Percentiles rank a stretch among this genome's conserved stretches.
These are phyloP conservation scores for Copidosoma floridanum DNA, from an alignment of 1,140 invertebrate genomes.

Conservation along the genomic window DNA sequence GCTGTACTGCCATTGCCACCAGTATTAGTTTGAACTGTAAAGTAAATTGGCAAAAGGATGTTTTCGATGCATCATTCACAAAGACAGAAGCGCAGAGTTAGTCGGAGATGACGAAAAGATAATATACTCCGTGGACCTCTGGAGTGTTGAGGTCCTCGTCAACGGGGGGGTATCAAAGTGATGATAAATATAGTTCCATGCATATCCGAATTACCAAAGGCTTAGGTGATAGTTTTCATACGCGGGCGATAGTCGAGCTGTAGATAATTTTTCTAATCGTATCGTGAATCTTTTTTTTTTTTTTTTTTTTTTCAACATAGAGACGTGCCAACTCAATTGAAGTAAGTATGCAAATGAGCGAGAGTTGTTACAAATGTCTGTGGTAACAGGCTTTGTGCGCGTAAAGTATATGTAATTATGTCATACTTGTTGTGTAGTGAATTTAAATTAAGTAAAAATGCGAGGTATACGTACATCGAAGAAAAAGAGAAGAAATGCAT, in stretches of 20 bases:
- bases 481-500: constrained; percentile 2
- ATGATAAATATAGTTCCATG: constrained; percentile 54
- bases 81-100: no score
- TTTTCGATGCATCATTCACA: no score
- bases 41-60: no score
- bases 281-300: constrained; percentile 11
- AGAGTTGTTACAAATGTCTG: no score
- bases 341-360: no score
- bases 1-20: constrained; percentile 29
- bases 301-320: no score
- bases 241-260: not conserved
- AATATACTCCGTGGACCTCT: no score
- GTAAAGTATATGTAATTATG: no score
- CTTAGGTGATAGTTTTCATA: constrained; percentile 42
- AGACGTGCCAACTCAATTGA: constrained; percentile 19
- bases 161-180: constrained; percentile 29
- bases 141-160: not conserved
- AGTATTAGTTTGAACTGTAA: constrained; percentile 33
- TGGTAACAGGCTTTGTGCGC: no score
- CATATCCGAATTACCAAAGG: constrained; percentile 54
- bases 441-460: no score
- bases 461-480: constrained; percentile 32
- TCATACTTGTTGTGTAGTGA: no score
- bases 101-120: no score
- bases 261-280: constrained; percentile 24